These are phyloP conservation scores for Nematopogon swammerdamellus DNA, from an alignment of 2,888 invertebrate species.

Conservation along the genomic window DNA sequence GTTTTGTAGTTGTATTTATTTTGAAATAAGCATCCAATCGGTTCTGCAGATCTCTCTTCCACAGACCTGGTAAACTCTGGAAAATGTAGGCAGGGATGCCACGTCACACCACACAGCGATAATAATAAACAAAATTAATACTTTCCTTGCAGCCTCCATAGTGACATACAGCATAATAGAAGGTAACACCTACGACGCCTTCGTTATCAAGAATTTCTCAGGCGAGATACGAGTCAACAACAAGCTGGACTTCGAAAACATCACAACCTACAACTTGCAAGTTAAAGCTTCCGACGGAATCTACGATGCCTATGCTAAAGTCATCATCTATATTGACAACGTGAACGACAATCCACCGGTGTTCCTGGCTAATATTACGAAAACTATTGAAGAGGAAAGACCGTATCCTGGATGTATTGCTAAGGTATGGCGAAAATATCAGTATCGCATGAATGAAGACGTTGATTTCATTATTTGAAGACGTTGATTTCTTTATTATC, in stretches of 20 bases:
- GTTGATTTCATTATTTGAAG: no score
- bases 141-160: slow-evolving; percentile 61
- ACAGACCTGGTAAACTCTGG: no score
- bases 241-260: slow-evolving; percentile 77
- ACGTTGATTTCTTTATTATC: no score
- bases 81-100: no score
- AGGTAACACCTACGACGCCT: slow-evolving; percentile 84
- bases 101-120: no score
- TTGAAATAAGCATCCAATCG: no score
- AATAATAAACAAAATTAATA: no score
- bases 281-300: slow-evolving; percentile 83
- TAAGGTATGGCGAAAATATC: no score
- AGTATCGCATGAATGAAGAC: no score
- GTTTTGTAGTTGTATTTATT: no score
- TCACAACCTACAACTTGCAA: slow-evolving; percentile 79
- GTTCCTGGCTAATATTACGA: slow-evolving; percentile 71
- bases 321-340: slow-evolving; percentile 82
- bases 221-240: slow-evolving; percentile 82
- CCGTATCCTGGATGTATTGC: slow-evolving; percentile 68
- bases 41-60: no score
- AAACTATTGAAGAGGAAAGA: slow-evolving; percentile 73
- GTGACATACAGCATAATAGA: slow-evolving; percentile 84
- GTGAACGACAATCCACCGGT: slow-evolving; percentile 92
- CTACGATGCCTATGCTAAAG: slow-evolving; percentile 77
- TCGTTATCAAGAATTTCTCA: slow-evolving; percentile 79